A percentile compares a stretch with the other conserved stretches of the same genome.
These are phyloP conservation scores for Reticulitermes speratus DNA, from an alignment of 1,140 invertebrate genomes.

Conservation along the genomic window DNA sequence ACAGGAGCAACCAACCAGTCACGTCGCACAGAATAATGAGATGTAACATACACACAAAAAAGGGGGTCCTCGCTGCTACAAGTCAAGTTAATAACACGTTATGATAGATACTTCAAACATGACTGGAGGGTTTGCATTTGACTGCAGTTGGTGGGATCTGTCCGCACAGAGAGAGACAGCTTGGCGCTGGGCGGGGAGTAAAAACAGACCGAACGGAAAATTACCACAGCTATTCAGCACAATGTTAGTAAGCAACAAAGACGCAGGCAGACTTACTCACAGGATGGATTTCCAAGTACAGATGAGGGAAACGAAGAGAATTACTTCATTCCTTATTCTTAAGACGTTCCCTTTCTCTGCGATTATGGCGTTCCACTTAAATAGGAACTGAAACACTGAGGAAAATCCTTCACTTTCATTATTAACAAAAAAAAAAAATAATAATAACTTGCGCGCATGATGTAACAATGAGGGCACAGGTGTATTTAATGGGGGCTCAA, in stretches of 20 bases:
- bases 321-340: neutral
- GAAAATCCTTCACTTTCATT: neutral
- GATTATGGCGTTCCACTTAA: neutral
- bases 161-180: neutral
- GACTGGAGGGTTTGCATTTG: neutral
- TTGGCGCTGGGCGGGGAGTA: neutral
- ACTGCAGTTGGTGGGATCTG: neutral
- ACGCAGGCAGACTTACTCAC: neutral
- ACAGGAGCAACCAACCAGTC: neutral
- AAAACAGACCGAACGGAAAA: neutral
- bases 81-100: neutral
- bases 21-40: neutral
- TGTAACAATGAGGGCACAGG: conserved; percentile 9
- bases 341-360: neutral
- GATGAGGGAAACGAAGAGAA: neutral
- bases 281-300: no score
- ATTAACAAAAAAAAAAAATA: neutral
- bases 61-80: neutral
- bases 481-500: neutral
- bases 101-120: neutral
- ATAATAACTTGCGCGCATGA: neutral
- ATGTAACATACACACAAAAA: neutral
- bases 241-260: neutral
- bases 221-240: neutral
- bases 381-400: neutral